Conservation (phyloP, 2,888 invertebrate species). For the Urechis unicinctus region DNA sequence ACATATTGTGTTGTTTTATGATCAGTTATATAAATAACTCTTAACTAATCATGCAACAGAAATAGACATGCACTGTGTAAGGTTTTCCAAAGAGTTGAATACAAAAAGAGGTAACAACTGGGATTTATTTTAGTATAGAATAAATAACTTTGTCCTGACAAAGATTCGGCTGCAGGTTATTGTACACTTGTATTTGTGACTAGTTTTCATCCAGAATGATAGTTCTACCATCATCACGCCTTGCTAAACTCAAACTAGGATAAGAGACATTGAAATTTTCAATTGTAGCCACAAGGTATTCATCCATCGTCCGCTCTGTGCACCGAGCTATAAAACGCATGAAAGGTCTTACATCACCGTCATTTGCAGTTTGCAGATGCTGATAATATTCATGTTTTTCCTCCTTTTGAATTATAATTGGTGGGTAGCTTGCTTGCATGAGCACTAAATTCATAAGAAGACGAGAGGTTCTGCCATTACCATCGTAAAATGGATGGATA, state of each 20-base stretch:
- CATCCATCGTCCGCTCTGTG: constrained; percentile 79
- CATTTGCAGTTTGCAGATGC: constrained; percentile 81
- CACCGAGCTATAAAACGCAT: constrained; percentile 86
- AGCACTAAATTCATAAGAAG: constrained; percentile 92
- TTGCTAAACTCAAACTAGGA: not conserved
- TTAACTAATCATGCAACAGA: too few species aligned
- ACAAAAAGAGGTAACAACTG: too few species aligned
- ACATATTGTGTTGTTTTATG: too few species aligned
- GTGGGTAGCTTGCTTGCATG: constrained; percentile 88
- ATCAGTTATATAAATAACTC: too few species aligned
- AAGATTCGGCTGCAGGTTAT: too few species aligned
- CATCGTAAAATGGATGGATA: constrained; percentile 95
- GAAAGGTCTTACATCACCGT: constrained; percentile 91
- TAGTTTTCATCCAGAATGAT: not conserved
- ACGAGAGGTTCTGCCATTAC: constrained; percentile 91
- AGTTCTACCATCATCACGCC: not conserved
- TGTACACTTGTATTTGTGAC: too few species aligned
- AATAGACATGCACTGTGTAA: too few species aligned
- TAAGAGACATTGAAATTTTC: constrained; percentile 49
- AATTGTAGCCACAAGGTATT: constrained; percentile 77
- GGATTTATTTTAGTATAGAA: too few species aligned
- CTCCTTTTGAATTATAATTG: constrained; percentile 86
- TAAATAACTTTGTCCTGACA: too few species aligned
- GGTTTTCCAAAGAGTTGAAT: too few species aligned
- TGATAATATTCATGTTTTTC: constrained; percentile 68